Evolutionary conservation across 2,888 invertebrate genomes (phyloP).

Genomic region (Meandrusa payeni): DNA sequence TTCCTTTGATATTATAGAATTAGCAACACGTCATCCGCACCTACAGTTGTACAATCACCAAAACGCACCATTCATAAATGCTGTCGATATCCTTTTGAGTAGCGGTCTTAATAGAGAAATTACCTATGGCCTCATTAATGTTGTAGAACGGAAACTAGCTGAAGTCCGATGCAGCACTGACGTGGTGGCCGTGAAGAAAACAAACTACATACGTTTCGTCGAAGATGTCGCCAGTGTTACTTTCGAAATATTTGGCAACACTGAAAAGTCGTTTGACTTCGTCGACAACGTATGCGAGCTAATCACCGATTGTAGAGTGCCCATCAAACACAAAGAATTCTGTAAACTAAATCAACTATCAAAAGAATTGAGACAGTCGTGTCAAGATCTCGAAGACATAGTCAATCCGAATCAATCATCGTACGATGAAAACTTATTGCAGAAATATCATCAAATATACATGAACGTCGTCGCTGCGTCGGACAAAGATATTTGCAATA

Average conservation of each 20-base stretch:
- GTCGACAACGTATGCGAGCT: slow-evolving; percentile 67
- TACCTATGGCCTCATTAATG: slow-evolving; percentile 72
- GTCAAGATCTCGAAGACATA: slow-evolving; percentile 67
- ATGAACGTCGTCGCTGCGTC: slow-evolving; percentile 73
- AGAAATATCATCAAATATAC: slow-evolving; percentile 72
- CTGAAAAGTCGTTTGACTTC: slow-evolving; percentile 67
- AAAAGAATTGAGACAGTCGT: slow-evolving; percentile 68
- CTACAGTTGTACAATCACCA: slow-evolving; percentile 72
- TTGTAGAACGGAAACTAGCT: slow-evolving; percentile 72
- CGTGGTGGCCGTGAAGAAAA: slow-evolving; percentile 66
- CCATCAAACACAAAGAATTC: slow-evolving; percentile 73
- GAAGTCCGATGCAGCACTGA: slow-evolving; percentile 68
- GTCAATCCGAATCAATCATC: slow-evolving; percentile 44
- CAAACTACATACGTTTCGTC: slow-evolving; percentile 69
- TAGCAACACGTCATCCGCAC: slow-evolving; percentile 67
- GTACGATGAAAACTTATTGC: slow-evolving; percentile 55
- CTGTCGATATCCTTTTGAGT: slow-evolving; percentile 70
- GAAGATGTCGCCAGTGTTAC: slow-evolving; percentile 74
- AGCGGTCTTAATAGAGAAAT: slow-evolving; percentile 75
- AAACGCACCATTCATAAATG: slow-evolving; percentile 72
- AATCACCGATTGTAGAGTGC: slow-evolving; percentile 68
- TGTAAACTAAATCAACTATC: slow-evolving; percentile 70
- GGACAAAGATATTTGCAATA: slow-evolving; percentile 68
- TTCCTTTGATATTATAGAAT: slow-evolving; percentile 70
- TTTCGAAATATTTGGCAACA: slow-evolving; percentile 73